A percentile compares a stretch with the other conserved stretches of the same genome.
phyloP scores from a whole-genome alignment of 2,888 invertebrate species.

The Drosophila flavopinicola region DNA sequence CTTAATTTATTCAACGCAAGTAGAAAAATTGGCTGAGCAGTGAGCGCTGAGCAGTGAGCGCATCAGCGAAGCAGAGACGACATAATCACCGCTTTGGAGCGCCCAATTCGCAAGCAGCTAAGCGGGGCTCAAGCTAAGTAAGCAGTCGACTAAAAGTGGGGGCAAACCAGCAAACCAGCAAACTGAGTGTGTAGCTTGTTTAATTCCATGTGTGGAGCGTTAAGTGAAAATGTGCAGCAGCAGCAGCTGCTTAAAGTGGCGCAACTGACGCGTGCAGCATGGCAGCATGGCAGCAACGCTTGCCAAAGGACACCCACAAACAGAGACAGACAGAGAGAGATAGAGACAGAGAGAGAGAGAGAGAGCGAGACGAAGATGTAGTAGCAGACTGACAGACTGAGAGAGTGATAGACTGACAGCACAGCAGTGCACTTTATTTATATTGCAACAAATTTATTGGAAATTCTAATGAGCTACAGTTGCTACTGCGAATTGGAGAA shows the following conservation, averaged over 20 bases:
- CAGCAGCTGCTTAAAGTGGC: conserved; percentile 66
- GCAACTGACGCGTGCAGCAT: conserved; percentile 69
- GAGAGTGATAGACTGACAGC: conserved; percentile 34
- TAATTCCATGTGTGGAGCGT: conserved; percentile 35
- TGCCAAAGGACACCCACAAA: conserved; percentile 51
- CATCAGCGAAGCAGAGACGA: conserved; percentile 49
- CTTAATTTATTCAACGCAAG: conserved; percentile 73
- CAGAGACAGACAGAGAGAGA: too few relatives aligned
- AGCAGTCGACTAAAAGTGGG: conserved; percentile 9
- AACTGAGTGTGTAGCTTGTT: conserved; percentile 4
- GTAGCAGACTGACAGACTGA: conserved; percentile 49
- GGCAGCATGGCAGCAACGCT: too few relatives aligned
- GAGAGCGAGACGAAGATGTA: conserved; percentile 60
- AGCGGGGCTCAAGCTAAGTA: conserved; percentile 58
- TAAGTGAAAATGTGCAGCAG: conserved; percentile 49
- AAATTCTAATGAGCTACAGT: conserved; percentile 71
- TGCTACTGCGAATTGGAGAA: too few relatives aligned
- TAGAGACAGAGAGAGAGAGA: too few relatives aligned
- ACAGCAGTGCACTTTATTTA: conserved; percentile 53
- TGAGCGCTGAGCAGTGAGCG: conserved; percentile 13
- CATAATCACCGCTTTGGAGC: conserved; percentile 73
- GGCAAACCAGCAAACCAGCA: background rate
- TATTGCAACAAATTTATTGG: conserved; percentile 79
- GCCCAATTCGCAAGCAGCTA: conserved; percentile 68
- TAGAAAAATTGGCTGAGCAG: conserved; percentile 67